Percentiles rank a stretch among this genome's conserved stretches.
These are phyloP conservation scores for Eugnorisma glareosa DNA, from an alignment of 2,888 invertebrate species.

Conservation along the genomic window DNA sequence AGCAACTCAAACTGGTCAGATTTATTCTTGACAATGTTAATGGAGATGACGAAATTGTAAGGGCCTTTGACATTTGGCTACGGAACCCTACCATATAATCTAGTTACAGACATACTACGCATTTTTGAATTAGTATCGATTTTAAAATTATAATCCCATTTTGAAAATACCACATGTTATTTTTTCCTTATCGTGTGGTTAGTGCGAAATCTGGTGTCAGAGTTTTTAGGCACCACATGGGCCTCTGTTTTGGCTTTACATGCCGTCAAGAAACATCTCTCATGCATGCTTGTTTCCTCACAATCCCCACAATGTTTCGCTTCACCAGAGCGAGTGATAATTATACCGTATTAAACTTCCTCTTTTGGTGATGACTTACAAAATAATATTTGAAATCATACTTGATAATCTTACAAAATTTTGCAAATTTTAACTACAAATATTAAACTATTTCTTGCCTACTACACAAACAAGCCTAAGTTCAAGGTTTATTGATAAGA, in stretches of 20 bases:
- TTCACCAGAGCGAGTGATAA: too few species aligned
- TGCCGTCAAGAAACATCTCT: too few species aligned
- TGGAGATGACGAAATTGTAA: background rate
- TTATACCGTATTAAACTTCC: too few species aligned
- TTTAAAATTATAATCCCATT: background rate
- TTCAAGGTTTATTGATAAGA: slow-evolving; percentile 3
- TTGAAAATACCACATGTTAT: background rate
- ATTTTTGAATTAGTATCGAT: background rate
- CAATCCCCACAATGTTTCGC: too few species aligned
- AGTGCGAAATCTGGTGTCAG: too few species aligned
- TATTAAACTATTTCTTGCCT: background rate
- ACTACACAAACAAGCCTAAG: background rate
- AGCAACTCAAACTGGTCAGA: background rate
- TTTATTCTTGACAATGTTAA: background rate
- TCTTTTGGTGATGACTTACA: too few species aligned
- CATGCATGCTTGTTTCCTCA: too few species aligned
- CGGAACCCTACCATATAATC: background rate
- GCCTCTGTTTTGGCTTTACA: too few species aligned
- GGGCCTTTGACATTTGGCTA: background rate
- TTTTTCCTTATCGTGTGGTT: too few species aligned
- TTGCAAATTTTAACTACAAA: background rate
- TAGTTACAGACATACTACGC: background rate
- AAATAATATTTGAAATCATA: background rate
- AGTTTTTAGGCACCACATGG: too few species aligned
- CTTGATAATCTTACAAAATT: background rate